phyloP scores from a whole-genome alignment of 2,797 vertebrate genomes.

The Scomberomorus guttatus region DNA sequence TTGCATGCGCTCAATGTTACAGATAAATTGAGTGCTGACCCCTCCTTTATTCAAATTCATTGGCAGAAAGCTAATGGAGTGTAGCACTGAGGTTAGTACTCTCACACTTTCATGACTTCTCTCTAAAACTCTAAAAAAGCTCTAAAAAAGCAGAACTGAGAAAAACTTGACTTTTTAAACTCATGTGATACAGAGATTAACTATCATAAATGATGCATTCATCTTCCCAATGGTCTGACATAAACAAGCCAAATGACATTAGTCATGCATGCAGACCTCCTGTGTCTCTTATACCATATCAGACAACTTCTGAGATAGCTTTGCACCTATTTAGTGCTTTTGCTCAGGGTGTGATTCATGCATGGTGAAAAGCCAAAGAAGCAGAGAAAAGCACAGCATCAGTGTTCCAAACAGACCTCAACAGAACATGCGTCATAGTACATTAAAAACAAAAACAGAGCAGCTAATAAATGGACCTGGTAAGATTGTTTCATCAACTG shows the following conservation, averaged over 20 bases:
- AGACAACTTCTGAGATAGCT: background rate
- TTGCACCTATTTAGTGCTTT: background rate
- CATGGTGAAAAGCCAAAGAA: background rate
- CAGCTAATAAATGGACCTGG: background rate
- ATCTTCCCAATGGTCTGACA: background rate
- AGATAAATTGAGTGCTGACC: constrained; percentile 4
- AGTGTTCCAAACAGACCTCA: constrained; percentile 2
- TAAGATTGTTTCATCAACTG: too few species aligned
- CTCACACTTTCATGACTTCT: constrained; percentile 6
- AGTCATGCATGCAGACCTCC: background rate
- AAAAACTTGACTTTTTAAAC: background rate
- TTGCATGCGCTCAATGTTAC: background rate
- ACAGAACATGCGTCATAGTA: background rate
- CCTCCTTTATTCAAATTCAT: background rate
- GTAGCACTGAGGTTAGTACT: background rate
- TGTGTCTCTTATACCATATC: background rate
- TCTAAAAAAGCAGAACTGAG: background rate
- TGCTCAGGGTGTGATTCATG: background rate
- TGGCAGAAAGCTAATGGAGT: constrained; percentile 19
- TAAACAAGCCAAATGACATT: background rate
- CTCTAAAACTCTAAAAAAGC: constrained; percentile 3
- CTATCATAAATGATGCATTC: background rate
- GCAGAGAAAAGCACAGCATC: too few species aligned
- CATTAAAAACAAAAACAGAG: background rate
- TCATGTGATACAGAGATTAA: background rate